phyloP scores from a whole-genome alignment of 1,140 invertebrate genomes.

The Caenorhabditis briggsae region DNA sequence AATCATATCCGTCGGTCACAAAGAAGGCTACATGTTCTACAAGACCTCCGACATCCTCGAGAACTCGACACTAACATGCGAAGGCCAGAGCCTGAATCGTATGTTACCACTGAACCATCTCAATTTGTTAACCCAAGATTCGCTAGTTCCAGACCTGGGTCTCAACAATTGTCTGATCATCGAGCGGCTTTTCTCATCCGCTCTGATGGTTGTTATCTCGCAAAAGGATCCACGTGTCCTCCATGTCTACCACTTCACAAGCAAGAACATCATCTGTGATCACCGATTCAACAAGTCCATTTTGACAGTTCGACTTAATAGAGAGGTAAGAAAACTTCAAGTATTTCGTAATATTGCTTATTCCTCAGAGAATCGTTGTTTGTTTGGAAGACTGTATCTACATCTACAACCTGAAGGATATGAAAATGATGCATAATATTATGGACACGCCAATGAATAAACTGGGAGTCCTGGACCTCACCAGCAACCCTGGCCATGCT shows the following conservation, averaged over 20 bases:
- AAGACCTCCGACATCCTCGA: constrained; percentile 51
- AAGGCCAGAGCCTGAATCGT: constrained; percentile 41
- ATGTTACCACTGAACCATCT: not conserved
- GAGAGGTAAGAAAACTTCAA: constrained; percentile 84
- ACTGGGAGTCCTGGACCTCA: constrained; percentile 90
- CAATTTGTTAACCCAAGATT: constrained; percentile 9
- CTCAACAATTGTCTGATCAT: constrained; percentile 84
- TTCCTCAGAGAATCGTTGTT: constrained; percentile 88
- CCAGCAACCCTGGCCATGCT: constrained; percentile 88
- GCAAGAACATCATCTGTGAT: constrained; percentile 97
- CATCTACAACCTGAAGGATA: constrained; percentile 98
- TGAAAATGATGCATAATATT: constrained; percentile 95
- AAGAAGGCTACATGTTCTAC: constrained; percentile 63
- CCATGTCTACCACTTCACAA: constrained; percentile 97
- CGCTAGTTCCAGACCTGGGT: constrained; percentile 49
- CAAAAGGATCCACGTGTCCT: constrained; percentile 90
- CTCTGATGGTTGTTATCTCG: constrained; percentile 93
- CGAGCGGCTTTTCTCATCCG: constrained; percentile 95
- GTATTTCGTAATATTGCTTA: not conserved
- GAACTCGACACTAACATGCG: constrained; percentile 36
- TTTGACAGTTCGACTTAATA: constrained; percentile 93
- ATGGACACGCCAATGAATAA: constrained; percentile 96
- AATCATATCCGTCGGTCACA: constrained; percentile 59
- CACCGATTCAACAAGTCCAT: constrained; percentile 98
- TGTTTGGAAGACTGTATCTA: constrained; percentile 97